Evolutionary conservation across 2,888 invertebrate genomes (phyloP), one percentile per base, ranked within the genome.

Genomic region (Bellardia pandia): DNA sequence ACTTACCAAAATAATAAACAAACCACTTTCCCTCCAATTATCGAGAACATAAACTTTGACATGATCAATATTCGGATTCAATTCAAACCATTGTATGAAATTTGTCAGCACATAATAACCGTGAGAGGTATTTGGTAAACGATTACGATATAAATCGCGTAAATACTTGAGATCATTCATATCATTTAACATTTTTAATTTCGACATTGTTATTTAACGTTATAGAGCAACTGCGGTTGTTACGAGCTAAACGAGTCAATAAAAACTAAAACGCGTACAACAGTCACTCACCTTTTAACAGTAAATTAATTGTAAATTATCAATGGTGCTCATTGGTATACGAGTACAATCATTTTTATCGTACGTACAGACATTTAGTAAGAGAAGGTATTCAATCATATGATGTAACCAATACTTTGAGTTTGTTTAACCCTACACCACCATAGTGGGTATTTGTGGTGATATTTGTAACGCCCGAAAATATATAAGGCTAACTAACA

Each of bases 61-160:
- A 78, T 90, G 77, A 80, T 89, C 80, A 42, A 85, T 64, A 8
- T 62, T 58, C 16, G 86, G 82, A 87, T 90, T 89, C 74, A 40
- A 82, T 58, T 86, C 78, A 62, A 86, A 88, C 86, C 92, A 92
- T 37, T 85, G 69, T 37, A 90, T 89, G 81, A 89, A 92, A 76
- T 91, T 92, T 69, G 90, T 89, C 14, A 92, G 60, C 1, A 91
- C 91, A 64, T 91, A 90, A 81, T 86, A 91, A 16, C 91, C 91
- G 33, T 86, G 86, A 1, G 42, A n/a, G 37, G 76, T 60, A 9
- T 60, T 69, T 64, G 51, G 53, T 2, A 66, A 42, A 4, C 71
- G 9, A 37, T 56, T 51, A 8, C 68, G 62, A 68, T 88, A 86
- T 48, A 82, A 68, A 71, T 68, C 64, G 1, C 77, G 83, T 8